phyloP scores from a whole-genome alignment of 2,797 vertebrate genomes.

The Masticophis lateralis region DNA sequence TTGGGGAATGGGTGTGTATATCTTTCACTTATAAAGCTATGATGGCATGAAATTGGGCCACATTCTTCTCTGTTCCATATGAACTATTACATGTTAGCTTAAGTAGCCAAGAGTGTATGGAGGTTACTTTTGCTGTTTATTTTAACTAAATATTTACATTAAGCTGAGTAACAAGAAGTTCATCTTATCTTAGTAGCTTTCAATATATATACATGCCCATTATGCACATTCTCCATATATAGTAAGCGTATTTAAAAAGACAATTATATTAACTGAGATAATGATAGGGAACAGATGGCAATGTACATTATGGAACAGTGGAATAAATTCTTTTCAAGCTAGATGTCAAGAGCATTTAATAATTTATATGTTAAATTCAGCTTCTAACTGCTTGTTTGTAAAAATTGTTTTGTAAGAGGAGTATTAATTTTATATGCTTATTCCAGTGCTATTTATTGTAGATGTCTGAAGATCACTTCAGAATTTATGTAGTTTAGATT shows the following conservation, averaged over 20 bases:
- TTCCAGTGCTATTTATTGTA: neutral
- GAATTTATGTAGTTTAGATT: neutral
- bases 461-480: neutral
- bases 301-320: neutral
- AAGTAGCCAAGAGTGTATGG: conserved; percentile 35
- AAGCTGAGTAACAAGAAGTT: conserved; percentile 43
- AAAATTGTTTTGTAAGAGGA: neutral
- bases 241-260: neutral
- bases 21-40: neutral
- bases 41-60: neutral
- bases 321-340: neutral
- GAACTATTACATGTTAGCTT: conserved; percentile 34
- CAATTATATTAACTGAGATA: conserved; percentile 4
- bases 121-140: conserved; percentile 38
- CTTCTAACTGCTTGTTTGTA: neutral
- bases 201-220: conserved; percentile 25
- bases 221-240: conserved; percentile 3
- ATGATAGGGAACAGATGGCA: conserved; percentile 18
- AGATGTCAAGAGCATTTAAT: neutral
- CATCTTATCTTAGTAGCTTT: conserved; percentile 32
- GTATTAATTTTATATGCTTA: neutral
- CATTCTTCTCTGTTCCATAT: conserved; percentile 33
- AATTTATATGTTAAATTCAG: neutral
- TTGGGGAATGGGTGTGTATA: neutral
- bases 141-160: conserved; percentile 54